Percentiles rank a stretch among this genome's conserved stretches.
These are phyloP conservation scores for Adelges cooleyi DNA, from an alignment of 1,140 invertebrate genomes.

Conservation along the genomic window DNA sequence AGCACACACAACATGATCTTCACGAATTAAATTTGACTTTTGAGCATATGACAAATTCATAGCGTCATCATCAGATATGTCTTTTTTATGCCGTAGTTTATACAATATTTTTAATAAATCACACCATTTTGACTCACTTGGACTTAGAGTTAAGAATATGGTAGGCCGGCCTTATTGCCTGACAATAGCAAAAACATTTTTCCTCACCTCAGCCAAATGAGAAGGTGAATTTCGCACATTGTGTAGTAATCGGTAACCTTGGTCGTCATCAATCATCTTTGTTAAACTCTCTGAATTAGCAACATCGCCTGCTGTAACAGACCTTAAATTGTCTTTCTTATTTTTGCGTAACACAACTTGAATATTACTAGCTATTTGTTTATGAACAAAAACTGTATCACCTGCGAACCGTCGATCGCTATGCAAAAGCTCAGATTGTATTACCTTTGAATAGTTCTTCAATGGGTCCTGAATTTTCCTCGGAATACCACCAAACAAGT, in stretches of 20 bases:
- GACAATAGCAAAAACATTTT: background rate
- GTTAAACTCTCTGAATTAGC: constrained; percentile 26
- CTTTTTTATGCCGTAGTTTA: constrained; percentile 11
- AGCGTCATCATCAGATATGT: background rate
- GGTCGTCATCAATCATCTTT: background rate
- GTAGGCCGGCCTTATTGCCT: constrained; percentile 36
- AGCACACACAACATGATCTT: constrained; percentile 17
- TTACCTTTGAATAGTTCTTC: constrained; percentile 21
- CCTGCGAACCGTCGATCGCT: constrained; percentile 31
- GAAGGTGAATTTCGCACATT: background rate
- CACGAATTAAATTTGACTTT: constrained; percentile 1
- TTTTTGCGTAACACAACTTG: constrained; percentile 12
- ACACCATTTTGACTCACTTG: constrained; percentile 30
- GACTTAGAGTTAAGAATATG: constrained; percentile 33
- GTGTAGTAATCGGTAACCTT: background rate
- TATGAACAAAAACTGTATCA: background rate
- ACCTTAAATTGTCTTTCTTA: constrained; percentile 20
- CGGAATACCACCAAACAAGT: constrained; percentile 35
- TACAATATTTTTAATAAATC: constrained; percentile 1
- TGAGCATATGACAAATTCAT: background rate
- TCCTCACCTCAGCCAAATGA: background rate
- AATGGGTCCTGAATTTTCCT: constrained; percentile 33
- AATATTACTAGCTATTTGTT: background rate
- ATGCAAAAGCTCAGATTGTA: constrained; percentile 32
- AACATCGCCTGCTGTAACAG: constrained; percentile 33